These are phyloP conservation scores for Phaedon cochleariae DNA, from an alignment of 2,888 invertebrate species.

Conservation along the genomic window DNA sequence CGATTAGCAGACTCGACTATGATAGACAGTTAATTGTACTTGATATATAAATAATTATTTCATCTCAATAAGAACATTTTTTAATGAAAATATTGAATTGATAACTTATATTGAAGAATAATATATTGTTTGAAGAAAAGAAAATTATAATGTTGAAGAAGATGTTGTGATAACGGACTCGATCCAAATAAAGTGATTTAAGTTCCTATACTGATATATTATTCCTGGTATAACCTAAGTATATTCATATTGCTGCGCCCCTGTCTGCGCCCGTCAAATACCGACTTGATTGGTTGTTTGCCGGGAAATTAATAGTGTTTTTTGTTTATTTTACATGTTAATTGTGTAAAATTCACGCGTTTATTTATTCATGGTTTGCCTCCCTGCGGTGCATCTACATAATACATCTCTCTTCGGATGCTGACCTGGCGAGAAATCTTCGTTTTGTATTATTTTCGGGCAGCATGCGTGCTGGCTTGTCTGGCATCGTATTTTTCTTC, in stretches of 20 bases:
- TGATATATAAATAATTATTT: too few species aligned
- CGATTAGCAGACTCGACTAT: too few species aligned
- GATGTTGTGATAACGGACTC: too few species aligned
- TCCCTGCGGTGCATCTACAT: constrained; percentile 58
- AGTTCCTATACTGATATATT: too few species aligned
- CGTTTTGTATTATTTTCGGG: constrained; percentile 8
- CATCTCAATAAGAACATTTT: too few species aligned
- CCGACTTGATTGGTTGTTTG: constrained; percentile 61
- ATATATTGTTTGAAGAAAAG: too few species aligned
- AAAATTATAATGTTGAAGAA: too few species aligned
- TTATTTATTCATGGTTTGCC: constrained; percentile 64
- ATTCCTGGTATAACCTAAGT: too few species aligned
- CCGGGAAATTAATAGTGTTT: constrained; percentile 61
- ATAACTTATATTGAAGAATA: too few species aligned
- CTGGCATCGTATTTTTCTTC: constrained; percentile 53
- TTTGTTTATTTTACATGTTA: constrained; percentile 64
- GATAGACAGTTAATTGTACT: too few species aligned
- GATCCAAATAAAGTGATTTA: too few species aligned
- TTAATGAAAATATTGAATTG: too few species aligned
- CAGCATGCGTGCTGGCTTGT: constrained; percentile 38
- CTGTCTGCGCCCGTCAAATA: constrained; percentile 56
- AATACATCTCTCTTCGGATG: constrained; percentile 60
- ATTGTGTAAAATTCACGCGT: constrained; percentile 65
- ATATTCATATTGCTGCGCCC: constrained; percentile 14
- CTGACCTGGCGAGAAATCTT: constrained; percentile 52